A percentile compares a stretch with the other conserved stretches of the same genome.
Evolutionary conservation across 1,140 invertebrate genomes (phyloP).

Genomic region (Brachionus paranguensis): DNA sequence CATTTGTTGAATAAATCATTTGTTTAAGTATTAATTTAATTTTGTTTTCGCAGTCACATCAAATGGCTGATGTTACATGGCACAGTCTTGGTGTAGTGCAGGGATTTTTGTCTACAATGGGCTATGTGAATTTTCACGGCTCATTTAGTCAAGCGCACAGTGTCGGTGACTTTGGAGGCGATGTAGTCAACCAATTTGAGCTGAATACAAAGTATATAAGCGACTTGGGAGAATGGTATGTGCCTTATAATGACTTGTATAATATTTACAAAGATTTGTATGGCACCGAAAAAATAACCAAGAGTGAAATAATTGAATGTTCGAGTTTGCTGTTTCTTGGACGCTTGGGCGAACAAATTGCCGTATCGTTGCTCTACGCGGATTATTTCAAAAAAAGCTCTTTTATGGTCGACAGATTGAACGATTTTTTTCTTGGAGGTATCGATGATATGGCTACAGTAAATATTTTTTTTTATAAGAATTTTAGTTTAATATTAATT

Average conservation of each 20-base stretch:
- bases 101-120: constrained; percentile 50
- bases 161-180: constrained; percentile 47
- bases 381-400: constrained; percentile 45
- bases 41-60: constrained; percentile 43
- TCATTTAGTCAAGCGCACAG: constrained; percentile 45
- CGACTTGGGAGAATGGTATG: constrained; percentile 45
- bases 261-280: constrained; percentile 48
- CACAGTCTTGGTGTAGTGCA: constrained; percentile 48
- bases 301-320: constrained; percentile 44
- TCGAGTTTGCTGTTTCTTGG: constrained; percentile 43
- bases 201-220: constrained; percentile 42
- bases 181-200: constrained; percentile 45
- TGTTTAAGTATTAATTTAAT: neutral
- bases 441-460: constrained; percentile 47
- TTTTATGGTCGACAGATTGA: constrained; percentile 45
- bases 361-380: constrained; percentile 43
- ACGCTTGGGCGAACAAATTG: constrained; percentile 44
- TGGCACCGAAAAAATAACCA: constrained; percentile 43
- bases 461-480: neutral
- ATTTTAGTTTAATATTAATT: too few species aligned
- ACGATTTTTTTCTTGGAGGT: constrained; percentile 48
- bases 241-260: constrained; percentile 46
- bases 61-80: constrained; percentile 49
- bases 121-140: constrained; percentile 48
- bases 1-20: neutral